Conservation (phyloP, 2,797 vertebrate species). For the Eupleurogrammus muticus region DNA sequence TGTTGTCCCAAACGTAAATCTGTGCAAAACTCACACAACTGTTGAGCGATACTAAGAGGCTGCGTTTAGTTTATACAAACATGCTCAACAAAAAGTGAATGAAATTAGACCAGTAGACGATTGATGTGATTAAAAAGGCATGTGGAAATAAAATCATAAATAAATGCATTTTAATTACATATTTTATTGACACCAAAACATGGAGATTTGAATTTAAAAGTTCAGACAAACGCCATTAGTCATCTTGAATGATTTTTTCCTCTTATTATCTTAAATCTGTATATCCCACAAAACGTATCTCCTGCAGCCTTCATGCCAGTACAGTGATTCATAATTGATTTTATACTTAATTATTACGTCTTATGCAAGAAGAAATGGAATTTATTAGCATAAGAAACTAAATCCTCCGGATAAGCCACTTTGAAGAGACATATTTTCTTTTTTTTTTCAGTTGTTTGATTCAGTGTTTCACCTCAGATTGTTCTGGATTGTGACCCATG, state of each 20-base stretch:
- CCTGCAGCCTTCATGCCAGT: conserved; percentile 13
- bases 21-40: not conserved
- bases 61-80: not conserved
- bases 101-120: not conserved
- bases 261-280: conserved; percentile 27
- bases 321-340: conserved; percentile 42
- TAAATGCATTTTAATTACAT: not conserved
- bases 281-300: conserved; percentile 27
- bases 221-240: conserved; percentile 14
- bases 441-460: not conserved
- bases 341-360: conserved; percentile 26
- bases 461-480: not conserved
- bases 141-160: not conserved
- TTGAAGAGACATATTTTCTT: conserved; percentile 7
- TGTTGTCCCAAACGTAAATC: not conserved
- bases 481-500: not conserved
- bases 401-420: conserved; percentile 18
- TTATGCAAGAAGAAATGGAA: conserved; percentile 27
- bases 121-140: not conserved
- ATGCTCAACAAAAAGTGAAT: not conserved
- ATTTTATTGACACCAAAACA: not conserved
- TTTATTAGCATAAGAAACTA: conserved; percentile 22
- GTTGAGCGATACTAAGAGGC: not conserved
- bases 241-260: conserved; percentile 24
- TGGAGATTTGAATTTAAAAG: conserved; percentile 10